Base-by-base conservation (phyloP, 2,797 vertebrate species). In the Heteromormyrus szaboi region DNA sequence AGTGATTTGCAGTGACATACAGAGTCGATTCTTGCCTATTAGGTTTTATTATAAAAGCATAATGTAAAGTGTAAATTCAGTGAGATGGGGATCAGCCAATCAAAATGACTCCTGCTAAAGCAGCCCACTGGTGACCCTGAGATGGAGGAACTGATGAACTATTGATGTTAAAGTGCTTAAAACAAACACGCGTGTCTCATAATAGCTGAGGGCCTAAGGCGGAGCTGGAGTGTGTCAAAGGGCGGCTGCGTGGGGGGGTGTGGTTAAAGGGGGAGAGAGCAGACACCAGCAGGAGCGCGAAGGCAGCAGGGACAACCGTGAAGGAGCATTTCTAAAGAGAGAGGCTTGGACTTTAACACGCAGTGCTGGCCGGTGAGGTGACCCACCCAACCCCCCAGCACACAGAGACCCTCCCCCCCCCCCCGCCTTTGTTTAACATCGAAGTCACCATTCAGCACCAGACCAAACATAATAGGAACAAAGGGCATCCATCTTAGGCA, bases 91-190 rank as follows among this genome's bases (percentile, higher is more conserved):
- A 68, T 89, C 68, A 85, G 29, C 56, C 65, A 29, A 17, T 46
- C 56, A 51, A 85, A 85, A 88, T 65, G 81, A 14, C 59, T 53
- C 25, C 83, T 79, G 41, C 37, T 33, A 86, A 79, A 89, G 7
- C 22, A 22, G 37, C 9, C 72, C 50, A 4, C 37, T 1, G 12
- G 9, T 62, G 19, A 44, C 19, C 85, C 19, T 11, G 29, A 3
- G 48, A 62, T 29, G 33, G 5, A 44, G 33, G 7, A 17, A 87
- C 48, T 11, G n/a, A 87, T 62, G 17, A 14, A 86, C 51, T 14
- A 48, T 22, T 11, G 14, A 83, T 14, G 37, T 48, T n/a, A 83
- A 48, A 41, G 79, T 83, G 37, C 14, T 83, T 46, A 83, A 83
- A 11, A n/a, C n/a, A 83, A 22, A 19, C 68, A 41, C 6, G 68